These are phyloP conservation scores for Gallinago nigripennis DNA, from an alignment of 2,797 vertebrate genomes.

Conservation along the genomic window DNA sequence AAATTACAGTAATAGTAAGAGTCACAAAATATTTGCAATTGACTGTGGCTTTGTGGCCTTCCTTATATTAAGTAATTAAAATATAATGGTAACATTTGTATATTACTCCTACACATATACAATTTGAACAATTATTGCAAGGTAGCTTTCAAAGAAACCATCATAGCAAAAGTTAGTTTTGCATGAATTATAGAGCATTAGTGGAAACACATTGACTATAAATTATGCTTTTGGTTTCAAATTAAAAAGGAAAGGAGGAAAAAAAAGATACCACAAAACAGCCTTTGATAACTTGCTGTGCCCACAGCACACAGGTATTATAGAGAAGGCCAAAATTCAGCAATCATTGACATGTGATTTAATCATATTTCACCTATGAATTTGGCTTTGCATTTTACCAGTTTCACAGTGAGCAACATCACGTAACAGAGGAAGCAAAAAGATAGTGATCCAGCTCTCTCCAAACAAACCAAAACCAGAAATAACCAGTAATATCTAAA, in stretches of 20 bases:
- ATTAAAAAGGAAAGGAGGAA: not conserved
- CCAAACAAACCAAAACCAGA: not conserved
- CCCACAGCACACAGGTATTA: not conserved
- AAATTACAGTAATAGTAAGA: not conserved
- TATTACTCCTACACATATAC: not conserved
- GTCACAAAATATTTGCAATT: not conserved
- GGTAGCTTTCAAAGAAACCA: not conserved
- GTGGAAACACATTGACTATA: not conserved
- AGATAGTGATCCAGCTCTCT: not conserved
- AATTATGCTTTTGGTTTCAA: not conserved
- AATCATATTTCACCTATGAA: not conserved
- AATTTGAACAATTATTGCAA: not conserved
- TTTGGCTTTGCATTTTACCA: not conserved
- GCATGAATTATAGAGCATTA: not conserved
- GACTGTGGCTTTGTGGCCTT: not conserved
- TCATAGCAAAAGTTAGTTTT: not conserved
- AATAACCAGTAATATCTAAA: not conserved
- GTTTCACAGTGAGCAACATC: not conserved
- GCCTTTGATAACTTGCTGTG: not conserved
- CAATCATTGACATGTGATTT: not conserved
- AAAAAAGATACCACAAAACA: not conserved
- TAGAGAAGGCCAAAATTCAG: not conserved
- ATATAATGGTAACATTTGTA: not conserved
- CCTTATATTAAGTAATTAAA: constrained; percentile 35
- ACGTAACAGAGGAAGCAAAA: not conserved